Percentiles rank a stretch among this genome's conserved stretches.
Conservation (phyloP, 2,113 vertebrate genomes). For the Tragelaphus buxtoni region DNA sequence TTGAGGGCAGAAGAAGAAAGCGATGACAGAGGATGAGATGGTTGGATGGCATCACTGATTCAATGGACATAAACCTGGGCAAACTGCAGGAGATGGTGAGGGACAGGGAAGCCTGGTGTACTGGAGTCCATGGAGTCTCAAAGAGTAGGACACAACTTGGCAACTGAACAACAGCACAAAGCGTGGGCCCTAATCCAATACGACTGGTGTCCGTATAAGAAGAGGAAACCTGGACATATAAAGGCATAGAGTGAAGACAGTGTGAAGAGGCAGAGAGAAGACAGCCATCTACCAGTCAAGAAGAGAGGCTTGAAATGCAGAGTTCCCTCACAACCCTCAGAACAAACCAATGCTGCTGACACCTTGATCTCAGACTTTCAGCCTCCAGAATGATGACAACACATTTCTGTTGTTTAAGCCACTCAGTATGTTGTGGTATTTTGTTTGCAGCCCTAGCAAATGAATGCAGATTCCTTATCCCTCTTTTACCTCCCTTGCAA, state of each 20-base stretch:
- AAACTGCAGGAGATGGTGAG: background rate
- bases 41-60: background rate
- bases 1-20: background rate
- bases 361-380: background rate
- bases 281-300: background rate
- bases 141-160: background rate
- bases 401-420: background rate
- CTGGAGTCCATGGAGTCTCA: background rate
- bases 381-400: background rate
- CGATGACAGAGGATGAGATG: background rate
- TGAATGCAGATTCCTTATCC: no score
- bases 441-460: background rate
- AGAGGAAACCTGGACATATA: background rate
- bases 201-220: background rate
- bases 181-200: background rate
- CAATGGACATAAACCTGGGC: background rate
- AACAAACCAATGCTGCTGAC: background rate
- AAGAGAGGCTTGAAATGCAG: background rate
- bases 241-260: background rate
- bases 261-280: background rate
- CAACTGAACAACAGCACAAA: background rate
- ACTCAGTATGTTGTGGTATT: background rate
- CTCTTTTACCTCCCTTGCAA: background rate
- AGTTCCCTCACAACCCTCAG: background rate
- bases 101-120: background rate